A percentile compares a stretch with the other conserved stretches of the same genome.
These are phyloP conservation scores for Eupithecia subfuscata DNA, from an alignment of 2,888 invertebrate species.

Conservation along the genomic window DNA sequence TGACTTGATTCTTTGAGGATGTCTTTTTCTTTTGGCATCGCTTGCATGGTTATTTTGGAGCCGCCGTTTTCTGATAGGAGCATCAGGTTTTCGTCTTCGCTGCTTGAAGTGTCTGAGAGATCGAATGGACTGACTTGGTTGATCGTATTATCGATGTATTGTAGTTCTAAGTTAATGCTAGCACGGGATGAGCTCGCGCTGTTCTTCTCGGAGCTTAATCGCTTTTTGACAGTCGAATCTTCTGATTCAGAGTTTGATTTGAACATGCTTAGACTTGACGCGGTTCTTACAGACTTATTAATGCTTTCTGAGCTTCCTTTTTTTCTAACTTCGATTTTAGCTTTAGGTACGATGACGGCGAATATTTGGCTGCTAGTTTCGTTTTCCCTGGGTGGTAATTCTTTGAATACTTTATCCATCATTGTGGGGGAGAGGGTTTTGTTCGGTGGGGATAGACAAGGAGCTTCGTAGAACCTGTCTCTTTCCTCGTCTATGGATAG, in stretches of 20 bases:
- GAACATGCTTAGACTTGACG: conserved; percentile 72
- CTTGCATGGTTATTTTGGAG: conserved; percentile 78
- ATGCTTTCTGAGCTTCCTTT: conserved; percentile 70
- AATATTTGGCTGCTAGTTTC: conserved; percentile 69
- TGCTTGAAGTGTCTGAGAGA: conserved; percentile 75
- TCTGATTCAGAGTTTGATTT: conserved; percentile 75
- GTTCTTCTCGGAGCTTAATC: conserved; percentile 77
- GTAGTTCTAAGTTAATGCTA: conserved; percentile 72
- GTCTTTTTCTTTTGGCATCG: conserved; percentile 70
- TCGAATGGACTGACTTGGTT: conserved; percentile 66
- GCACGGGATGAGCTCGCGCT: conserved; percentile 73
- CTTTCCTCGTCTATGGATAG: conserved; percentile 63
- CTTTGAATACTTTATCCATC: conserved; percentile 77
- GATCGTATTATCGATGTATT: conserved; percentile 70
- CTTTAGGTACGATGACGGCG: conserved; percentile 79
- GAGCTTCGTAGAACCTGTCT: conserved; percentile 68
- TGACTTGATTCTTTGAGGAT: conserved; percentile 74
- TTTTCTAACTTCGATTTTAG: conserved; percentile 63
- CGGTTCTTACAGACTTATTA: conserved; percentile 66
- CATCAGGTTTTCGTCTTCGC: conserved; percentile 80
- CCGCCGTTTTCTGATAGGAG: conserved; percentile 77
- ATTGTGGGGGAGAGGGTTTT: conserved; percentile 76
- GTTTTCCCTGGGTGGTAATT: conserved; percentile 64
- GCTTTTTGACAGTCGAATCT: conserved; percentile 74
- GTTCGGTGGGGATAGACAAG: conserved; percentile 78